Evolutionary conservation across 2,797 vertebrate genomes (phyloP).

Genomic region (Cottoperca gobio): DNA sequence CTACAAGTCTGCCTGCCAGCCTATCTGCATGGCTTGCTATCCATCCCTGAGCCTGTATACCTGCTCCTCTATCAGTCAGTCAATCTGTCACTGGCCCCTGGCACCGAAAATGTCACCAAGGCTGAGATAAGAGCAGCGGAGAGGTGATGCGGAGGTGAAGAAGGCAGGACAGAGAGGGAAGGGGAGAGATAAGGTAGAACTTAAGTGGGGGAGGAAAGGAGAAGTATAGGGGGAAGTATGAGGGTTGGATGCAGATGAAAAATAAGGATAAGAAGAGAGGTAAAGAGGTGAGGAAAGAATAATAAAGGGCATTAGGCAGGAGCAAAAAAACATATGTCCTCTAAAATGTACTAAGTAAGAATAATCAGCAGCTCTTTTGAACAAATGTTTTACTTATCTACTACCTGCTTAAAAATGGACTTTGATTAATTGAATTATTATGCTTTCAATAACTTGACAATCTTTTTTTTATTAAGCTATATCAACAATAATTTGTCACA

Average conservation of each 20-base stretch:
- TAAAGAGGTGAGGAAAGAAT: neutral
- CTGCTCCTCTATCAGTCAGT: conserved; percentile 37
- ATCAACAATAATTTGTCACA: neutral
- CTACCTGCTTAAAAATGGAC: neutral
- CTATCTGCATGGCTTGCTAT: conserved; percentile 19
- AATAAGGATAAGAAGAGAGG: neutral
- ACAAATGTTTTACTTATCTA: neutral
- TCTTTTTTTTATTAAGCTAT: too few relatives aligned
- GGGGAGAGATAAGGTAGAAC: conserved; percentile 37
- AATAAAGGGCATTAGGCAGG: neutral
- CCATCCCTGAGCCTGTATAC: conserved; percentile 21
- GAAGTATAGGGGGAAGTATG: neutral
- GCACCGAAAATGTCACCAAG: conserved; percentile 37
- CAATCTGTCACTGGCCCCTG: conserved; percentile 40
- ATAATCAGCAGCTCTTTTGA: neutral
- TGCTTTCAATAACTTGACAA: neutral
- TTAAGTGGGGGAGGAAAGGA: neutral
- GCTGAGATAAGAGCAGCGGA: conserved; percentile 54
- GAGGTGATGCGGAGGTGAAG: conserved; percentile 41
- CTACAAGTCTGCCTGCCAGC: conserved; percentile 14
- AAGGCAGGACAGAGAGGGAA: conserved; percentile 1
- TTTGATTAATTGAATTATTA: neutral
- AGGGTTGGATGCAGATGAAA: neutral
- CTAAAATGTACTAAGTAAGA: conserved; percentile 5
- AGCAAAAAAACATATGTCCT: neutral